Base-by-base conservation (phyloP, 2,797 vertebrate species). In the Acanthis flammea region DNA sequence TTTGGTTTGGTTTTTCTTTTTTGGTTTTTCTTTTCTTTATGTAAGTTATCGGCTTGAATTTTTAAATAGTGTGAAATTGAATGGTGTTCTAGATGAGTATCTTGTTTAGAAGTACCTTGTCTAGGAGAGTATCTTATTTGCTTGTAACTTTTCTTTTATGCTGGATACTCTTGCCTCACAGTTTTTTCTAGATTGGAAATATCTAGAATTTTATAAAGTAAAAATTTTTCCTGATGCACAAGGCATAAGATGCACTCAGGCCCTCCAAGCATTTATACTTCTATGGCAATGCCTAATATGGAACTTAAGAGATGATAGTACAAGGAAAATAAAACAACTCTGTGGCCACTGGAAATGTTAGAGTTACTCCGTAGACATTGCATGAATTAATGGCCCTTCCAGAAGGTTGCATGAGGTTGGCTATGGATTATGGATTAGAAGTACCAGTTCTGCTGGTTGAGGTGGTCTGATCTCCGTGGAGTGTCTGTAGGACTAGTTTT, bases 131-230 rank as follows among this genome's bases (percentile, higher is more conserved):
- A 14, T 10, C 35, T 58, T 33, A 16, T 11, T 77, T 63, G 12
- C 23, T 58, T 66, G 5, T 27, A 51, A 9, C 22, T 68, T 57
- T 54, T 73, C 5, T 51, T 53, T 76, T 27, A 31, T 35, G 4
- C 4, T 35, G 3, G 5, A 4, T 54, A 9, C 7, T 42, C 25
- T 65, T 28, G 8, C 28, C n/a, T 70, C 10, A 1, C 1, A 2
- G 6, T 33, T n/a, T 78, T 88, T 67, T 82, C 10, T 42, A 37
- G 25, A 9, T 18, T 30, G 14, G 33, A 42, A 41, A 10, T 5
- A 27, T 39, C 14, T 15, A 58, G 21, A 24, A 10, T 23, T 33
- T n/a, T 58, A 6, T 21, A 3, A 28, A 47, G 3, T 41, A 37
- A 47, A 50, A 47, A 4, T 50, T 86, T 86, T 50, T 18, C 15